Evolutionary conservation across 2,888 invertebrate genomes (phyloP).

Genomic region (Leucophenga montana): DNA sequence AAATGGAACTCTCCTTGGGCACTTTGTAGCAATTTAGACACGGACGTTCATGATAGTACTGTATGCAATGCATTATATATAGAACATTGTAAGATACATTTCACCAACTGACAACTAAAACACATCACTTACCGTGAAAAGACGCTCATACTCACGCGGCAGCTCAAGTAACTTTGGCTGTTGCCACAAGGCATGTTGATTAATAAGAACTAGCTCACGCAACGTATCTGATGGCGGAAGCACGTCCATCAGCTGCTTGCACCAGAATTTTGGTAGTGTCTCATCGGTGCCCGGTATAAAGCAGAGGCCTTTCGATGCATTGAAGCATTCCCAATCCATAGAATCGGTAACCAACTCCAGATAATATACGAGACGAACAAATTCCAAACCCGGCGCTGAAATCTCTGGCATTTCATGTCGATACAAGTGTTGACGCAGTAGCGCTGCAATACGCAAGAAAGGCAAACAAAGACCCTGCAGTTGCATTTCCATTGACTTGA

Average conservation of each 20-base stretch:
- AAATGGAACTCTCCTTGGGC: constrained; percentile 93
- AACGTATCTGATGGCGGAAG: constrained; percentile 71
- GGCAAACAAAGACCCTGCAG: constrained; percentile 87
- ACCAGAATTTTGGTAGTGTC: constrained; percentile 79
- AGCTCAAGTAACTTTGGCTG: constrained; percentile 87
- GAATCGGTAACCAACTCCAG: constrained; percentile 81
- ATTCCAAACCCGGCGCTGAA: constrained; percentile 80
- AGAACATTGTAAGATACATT: constrained; percentile 40
- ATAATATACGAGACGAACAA: constrained; percentile 84
- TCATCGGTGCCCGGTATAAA: constrained; percentile 76
- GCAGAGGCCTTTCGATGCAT: constrained; percentile 78
- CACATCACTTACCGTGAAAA: constrained; percentile 80
- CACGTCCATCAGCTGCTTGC: constrained; percentile 78
- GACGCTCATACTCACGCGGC: constrained; percentile 92
- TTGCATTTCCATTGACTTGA: constrained; percentile 74
- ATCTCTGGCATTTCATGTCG: constrained; percentile 83
- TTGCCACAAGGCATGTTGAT: constrained; percentile 85
- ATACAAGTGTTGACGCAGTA: constrained; percentile 88
- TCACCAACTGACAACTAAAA: constrained; percentile 11
- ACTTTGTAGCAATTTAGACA: constrained; percentile 92
- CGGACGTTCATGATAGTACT: constrained; percentile 92
- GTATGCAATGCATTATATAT: neutral
- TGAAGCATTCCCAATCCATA: constrained; percentile 80
- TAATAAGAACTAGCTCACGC: constrained; percentile 79
- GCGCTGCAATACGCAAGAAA: constrained; percentile 86